phyloP scores from a whole-genome alignment of 2,888 invertebrate genomes.

The Drosophila anomalata region DNA sequence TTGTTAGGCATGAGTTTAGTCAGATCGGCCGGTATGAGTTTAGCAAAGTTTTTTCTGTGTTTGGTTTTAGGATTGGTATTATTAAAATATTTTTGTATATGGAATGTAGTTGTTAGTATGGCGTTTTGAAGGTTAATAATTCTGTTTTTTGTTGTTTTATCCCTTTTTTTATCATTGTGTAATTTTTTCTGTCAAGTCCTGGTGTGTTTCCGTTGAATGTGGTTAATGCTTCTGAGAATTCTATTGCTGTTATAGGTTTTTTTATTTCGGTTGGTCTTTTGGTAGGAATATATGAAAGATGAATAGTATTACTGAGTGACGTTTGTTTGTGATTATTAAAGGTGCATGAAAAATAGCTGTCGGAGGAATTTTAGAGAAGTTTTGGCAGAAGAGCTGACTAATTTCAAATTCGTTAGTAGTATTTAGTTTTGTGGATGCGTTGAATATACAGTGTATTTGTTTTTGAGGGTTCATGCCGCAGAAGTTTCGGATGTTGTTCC shows the following conservation, averaged over 20 bases:
- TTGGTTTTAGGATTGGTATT: background rate
- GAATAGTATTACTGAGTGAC: slow-evolving; percentile 5
- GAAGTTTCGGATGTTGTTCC: background rate
- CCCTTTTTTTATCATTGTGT: slow-evolving; percentile 7
- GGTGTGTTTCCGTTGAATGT: slow-evolving; percentile 20
- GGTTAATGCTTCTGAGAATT: slow-evolving; percentile 14
- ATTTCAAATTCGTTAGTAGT: slow-evolving; percentile 1
- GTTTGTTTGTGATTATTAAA: background rate
- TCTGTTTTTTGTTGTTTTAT: background rate
- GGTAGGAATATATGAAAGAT: slow-evolving; percentile 1
- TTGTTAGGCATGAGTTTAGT: slow-evolving; percentile 36
- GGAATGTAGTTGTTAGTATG: background rate
- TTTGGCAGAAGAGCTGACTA: background rate
- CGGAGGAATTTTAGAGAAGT: background rate
- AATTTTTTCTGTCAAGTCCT: slow-evolving; percentile 19
- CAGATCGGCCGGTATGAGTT: slow-evolving; percentile 39
- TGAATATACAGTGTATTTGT: background rate
- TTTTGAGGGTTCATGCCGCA: slow-evolving; percentile 1
- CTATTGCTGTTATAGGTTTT: slow-evolving; percentile 11
- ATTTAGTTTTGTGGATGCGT: slow-evolving; percentile 5
- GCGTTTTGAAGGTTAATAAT: background rate
- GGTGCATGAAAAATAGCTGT: background rate
- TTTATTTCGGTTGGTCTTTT: background rate
- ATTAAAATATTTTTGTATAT: background rate
- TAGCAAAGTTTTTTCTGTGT: background rate